phyloP scores from a whole-genome alignment of 64 coral and sea anemone genomes.

The Stichodactyla mertensii region DNA sequence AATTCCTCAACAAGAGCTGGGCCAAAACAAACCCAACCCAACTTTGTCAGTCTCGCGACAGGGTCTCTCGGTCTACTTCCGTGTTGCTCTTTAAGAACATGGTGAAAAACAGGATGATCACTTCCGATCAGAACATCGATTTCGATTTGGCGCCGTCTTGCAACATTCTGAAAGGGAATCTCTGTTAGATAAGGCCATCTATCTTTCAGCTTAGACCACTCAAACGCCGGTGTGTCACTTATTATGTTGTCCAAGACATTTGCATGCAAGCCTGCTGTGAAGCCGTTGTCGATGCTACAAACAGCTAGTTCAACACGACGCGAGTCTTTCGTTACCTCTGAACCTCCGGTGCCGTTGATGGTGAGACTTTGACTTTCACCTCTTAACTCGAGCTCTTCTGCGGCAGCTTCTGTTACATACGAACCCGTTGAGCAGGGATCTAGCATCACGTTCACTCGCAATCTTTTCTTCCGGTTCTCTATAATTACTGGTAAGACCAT shows the following conservation, averaged over 20 bases:
- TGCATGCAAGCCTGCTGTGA: neutral
- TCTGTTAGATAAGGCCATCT: constrained; percentile 11
- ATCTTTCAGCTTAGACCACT: constrained; percentile 36
- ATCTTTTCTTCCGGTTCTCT: constrained; percentile 12
- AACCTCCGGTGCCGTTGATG: constrained; percentile 39
- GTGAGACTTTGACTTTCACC: constrained; percentile 30
- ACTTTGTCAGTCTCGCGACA: too few species aligned
- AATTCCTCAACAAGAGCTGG: constrained; percentile 13
- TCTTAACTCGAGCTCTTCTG: constrained; percentile 26
- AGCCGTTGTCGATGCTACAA: neutral
- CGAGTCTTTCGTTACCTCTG: neutral
- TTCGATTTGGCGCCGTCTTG: constrained; percentile 30
- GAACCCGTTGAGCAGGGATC: constrained; percentile 50
- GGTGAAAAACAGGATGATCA: constrained; percentile 45
- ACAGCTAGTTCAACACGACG: neutral
- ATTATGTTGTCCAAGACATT: constrained; percentile 16
- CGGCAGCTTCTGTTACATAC: constrained; percentile 43
- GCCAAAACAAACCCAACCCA: too few species aligned
- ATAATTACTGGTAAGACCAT: constrained; percentile 53
- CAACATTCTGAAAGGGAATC: too few species aligned
- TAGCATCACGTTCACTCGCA: constrained; percentile 57
- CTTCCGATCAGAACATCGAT: constrained; percentile 53
- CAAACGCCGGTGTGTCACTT: constrained; percentile 19
- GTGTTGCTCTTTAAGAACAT: constrained; percentile 16
- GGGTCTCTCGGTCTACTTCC: neutral